A percentile compares a stretch with the other conserved stretches of the same genome.
Evolutionary conservation across 2,113 vertebrate species (phyloP).

Genomic region (Conger conger): DNA sequence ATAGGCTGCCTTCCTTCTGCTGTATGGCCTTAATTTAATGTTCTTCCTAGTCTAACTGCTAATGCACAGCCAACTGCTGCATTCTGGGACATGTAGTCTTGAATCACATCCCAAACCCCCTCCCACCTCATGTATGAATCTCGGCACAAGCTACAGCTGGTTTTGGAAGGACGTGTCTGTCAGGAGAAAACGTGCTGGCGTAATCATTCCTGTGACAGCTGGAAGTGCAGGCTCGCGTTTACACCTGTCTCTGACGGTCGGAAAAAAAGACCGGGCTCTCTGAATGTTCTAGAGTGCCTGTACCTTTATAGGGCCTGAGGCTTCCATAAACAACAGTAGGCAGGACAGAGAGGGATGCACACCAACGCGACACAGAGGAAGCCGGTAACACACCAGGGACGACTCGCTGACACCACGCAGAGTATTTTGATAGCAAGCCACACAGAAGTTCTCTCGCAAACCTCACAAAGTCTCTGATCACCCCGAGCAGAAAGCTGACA

Average conservation of each 20-base stretch:
- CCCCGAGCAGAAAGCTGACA: background rate
- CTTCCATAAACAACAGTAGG: background rate
- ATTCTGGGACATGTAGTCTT: background rate
- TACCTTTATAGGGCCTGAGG: background rate
- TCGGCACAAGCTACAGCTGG: background rate
- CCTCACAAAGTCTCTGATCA: background rate
- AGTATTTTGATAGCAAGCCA: background rate
- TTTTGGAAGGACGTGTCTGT: background rate
- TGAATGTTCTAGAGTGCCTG: background rate
- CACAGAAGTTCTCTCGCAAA: background rate
- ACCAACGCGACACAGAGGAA: background rate
- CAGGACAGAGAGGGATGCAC: background rate
- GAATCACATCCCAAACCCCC: background rate
- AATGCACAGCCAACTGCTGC: background rate
- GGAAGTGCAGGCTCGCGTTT: background rate
- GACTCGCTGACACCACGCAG: background rate
- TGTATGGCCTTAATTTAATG: background rate
- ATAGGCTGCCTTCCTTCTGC: background rate
- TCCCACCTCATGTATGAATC: background rate
- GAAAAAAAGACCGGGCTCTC: background rate
- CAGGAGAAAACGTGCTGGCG: too few relatives aligned
- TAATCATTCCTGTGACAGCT: background rate
- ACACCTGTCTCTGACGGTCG: background rate
- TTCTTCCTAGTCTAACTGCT: constrained; percentile 10
- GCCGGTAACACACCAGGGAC: background rate